Conservation (phyloP, 2,888 invertebrate genomes). For the Proisotoma minuta region DNA sequence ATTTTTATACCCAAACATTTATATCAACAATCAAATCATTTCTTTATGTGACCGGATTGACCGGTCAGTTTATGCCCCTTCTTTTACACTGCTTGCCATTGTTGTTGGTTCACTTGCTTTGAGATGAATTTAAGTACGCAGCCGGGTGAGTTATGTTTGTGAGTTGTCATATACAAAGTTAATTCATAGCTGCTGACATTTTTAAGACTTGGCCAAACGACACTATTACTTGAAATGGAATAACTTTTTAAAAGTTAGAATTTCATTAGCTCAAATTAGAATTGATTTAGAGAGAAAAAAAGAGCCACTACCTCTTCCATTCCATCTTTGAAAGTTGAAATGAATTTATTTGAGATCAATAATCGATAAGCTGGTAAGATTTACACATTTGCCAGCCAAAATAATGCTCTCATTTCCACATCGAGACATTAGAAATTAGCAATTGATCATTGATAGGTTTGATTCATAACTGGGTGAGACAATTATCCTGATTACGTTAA, state of each 20-base stretch:
- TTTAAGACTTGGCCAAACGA: slow-evolving; percentile 10
- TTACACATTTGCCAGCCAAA: not conserved
- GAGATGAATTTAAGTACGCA: too few relatives aligned
- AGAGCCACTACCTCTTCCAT: too few relatives aligned
- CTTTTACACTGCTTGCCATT: too few relatives aligned
- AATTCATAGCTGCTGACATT: slow-evolving; percentile 11
- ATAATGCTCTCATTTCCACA: not conserved
- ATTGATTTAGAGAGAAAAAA: too few relatives aligned
- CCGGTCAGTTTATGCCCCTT: too few relatives aligned
- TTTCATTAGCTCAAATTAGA: too few relatives aligned
- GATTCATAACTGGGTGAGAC: not conserved
- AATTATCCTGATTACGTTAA: slow-evolving; percentile 1
- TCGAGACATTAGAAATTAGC: not conserved
- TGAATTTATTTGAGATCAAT: not conserved
- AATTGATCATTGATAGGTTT: not conserved
- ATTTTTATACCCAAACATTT: too few relatives aligned
- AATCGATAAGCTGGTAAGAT: not conserved
- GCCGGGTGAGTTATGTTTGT: not conserved
- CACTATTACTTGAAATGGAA: slow-evolving; percentile 3
- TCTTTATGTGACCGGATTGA: too few relatives aligned
- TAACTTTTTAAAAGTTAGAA: too few relatives aligned
- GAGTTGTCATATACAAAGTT: slow-evolving; percentile 5
- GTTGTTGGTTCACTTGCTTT: too few relatives aligned
- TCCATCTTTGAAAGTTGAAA: not conserved
- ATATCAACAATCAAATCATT: too few relatives aligned